Percentiles rank a stretch among this genome's conserved stretches.
phyloP scores from a whole-genome alignment of 2,797 vertebrate genomes.

The Limnodromus scolopaceus region DNA sequence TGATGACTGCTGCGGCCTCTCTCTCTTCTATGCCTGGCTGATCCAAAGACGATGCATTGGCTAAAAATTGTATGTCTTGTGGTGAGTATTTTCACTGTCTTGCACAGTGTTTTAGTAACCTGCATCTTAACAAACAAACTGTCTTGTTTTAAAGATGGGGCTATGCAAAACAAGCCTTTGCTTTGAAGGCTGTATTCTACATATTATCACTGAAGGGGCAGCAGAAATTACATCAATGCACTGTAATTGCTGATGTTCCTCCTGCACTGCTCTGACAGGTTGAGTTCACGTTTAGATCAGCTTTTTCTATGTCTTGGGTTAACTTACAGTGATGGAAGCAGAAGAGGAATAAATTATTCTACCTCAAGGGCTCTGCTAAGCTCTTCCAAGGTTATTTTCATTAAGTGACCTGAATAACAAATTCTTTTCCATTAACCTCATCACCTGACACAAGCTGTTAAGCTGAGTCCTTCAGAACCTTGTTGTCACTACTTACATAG shows the following conservation, averaged over 20 bases:
- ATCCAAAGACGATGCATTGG: not conserved
- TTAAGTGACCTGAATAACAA: constrained; percentile 48
- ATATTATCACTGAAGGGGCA: not conserved
- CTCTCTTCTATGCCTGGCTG: not conserved
- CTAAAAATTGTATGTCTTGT: not conserved
- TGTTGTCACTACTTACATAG: not conserved
- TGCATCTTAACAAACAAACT: not conserved
- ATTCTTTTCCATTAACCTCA: constrained; percentile 48
- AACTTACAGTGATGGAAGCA: constrained; percentile 27
- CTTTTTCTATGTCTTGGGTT: constrained; percentile 30
- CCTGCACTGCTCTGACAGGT: not conserved
- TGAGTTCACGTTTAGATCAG: not conserved
- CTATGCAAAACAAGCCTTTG: not conserved
- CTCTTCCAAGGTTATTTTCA: constrained; percentile 66
- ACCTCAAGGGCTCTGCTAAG: constrained; percentile 19
- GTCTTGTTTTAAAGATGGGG: not conserved
- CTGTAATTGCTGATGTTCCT: not conserved
- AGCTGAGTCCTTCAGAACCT: constrained; percentile 42
- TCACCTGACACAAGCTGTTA: constrained; percentile 49
- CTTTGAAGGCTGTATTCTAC: not conserved
- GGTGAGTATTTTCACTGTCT: not conserved
- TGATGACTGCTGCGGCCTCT: not conserved
- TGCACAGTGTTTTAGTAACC: not conserved
- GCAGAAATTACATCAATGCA: not conserved
- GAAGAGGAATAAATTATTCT: constrained; percentile 20